Base-by-base conservation (phyloP, 2,113 vertebrate species). In the Malaclemys terrapin region DNA sequence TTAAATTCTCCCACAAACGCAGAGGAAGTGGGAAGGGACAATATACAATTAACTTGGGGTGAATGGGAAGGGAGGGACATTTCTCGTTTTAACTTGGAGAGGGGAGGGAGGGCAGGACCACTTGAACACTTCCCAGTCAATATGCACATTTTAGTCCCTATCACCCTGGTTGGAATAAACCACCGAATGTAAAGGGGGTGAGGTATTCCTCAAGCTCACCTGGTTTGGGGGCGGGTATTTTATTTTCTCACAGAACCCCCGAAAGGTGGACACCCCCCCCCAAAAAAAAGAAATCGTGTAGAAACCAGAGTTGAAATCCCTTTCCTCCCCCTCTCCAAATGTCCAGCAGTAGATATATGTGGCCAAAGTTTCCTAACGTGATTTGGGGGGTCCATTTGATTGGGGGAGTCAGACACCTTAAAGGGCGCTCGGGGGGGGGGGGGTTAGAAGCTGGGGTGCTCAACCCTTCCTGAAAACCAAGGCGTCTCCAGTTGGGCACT, bases 401-500 rank as follows among this genome's bases (percentile, higher is more conserved):
- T 25, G 10, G 24, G n/a, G 38, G 10, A 22, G 53, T n/a, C 76
- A 88, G 91, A 84, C 47, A 20, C 81, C 82, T 57, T 20, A 95
- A 80, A 96, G 56, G 91, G 52, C 75, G 45, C 62, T 69, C 24
- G 84, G 12, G 22, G 56, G 27, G 14, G 29, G 56, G 56, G 27
- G 12, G n/a, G 56, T 27, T 27, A 27, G 56, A 27, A 14, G 38
- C 11, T 75, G 93, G 91, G 75, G 89, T 86, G 42, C 84, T 87
- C 42, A 53, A 85, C 87, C 45, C 91, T 94, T 54, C 89, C 95
- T 82, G 59, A 79, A 94, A 91, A 89, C 92, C 94, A 94, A 88
- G 93, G 90, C 78, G 82, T 80, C 87, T 90, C 94, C 90, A 88
- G 35, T 4, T 14, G 53, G 45, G n/a, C 17, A 10, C 52, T n/a